Conservation (phyloP, 1,140 invertebrate species). For the Parapsyche elsis region DNA sequence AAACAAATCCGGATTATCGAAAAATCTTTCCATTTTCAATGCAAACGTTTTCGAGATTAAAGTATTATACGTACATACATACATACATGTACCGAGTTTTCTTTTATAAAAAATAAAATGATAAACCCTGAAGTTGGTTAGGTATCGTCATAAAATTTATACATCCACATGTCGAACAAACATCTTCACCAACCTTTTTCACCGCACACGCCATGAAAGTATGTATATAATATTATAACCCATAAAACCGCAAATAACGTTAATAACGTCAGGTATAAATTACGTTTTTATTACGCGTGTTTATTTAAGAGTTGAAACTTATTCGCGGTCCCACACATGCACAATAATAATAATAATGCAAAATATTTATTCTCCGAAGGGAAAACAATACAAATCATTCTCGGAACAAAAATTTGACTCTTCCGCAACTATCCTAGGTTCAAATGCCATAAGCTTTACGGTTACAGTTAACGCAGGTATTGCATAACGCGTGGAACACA, state of each 20-base stretch:
- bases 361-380: conserved; percentile 16
- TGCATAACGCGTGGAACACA: not conserved
- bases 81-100: not conserved
- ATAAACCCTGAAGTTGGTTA: not conserved
- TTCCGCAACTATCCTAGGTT: not conserved
- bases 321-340: not conserved
- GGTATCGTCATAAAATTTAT: not conserved
- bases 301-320: conserved; percentile 20
- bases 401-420: conserved; percentile 10
- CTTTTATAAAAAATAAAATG: not conserved
- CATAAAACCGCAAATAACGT: conserved; percentile 28
- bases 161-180: not conserved
- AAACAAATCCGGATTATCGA: not conserved
- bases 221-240: not conserved
- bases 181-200: conserved; percentile 9
- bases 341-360: not conserved
- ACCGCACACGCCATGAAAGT: not conserved
- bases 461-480: not conserved
- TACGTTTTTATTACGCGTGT: conserved; percentile 27
- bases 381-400: conserved; percentile 28
- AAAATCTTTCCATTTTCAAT: not conserved
- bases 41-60: not conserved
- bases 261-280: conserved; percentile 21
- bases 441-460: conserved; percentile 5
- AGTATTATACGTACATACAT: not conserved